Percentiles rank a stretch among this genome's conserved stretches.
Evolutionary conservation across 2,113 vertebrate species (phyloP).

Genomic region (Hyaena hyaena): DNA sequence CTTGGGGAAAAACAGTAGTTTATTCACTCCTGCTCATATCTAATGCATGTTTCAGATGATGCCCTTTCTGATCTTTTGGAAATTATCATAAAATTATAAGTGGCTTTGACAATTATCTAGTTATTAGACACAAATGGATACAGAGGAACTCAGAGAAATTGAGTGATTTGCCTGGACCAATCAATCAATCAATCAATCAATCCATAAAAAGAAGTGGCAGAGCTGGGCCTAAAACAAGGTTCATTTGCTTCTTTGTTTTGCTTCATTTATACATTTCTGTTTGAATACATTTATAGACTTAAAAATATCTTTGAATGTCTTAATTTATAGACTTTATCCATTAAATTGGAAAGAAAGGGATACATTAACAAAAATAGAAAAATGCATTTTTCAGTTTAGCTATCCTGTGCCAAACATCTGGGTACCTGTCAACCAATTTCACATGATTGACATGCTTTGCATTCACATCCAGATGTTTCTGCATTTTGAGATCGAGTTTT

Average conservation of each 20-base stretch:
- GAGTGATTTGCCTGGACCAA: not conserved
- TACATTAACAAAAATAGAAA: not conserved
- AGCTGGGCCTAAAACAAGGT: not conserved
- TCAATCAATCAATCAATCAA: not conserved
- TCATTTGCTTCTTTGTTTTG: not conserved
- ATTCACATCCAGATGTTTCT: not conserved
- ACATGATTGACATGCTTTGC: not conserved
- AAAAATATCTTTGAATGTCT: not conserved
- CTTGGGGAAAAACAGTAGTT: not conserved
- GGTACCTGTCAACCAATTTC: not conserved
- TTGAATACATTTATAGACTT: not conserved
- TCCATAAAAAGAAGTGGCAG: not conserved
- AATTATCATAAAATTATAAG: not conserved
- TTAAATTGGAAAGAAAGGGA: not conserved
- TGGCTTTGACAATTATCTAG: not conserved
- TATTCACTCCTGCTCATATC: not conserved
- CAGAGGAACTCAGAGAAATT: not conserved
- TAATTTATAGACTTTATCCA: not conserved
- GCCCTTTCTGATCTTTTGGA: not conserved
- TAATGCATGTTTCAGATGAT: not conserved
- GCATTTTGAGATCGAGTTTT: not conserved
- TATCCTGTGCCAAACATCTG: not conserved
- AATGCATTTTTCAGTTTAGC: not conserved
- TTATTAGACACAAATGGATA: not conserved
- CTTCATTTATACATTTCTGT: not conserved